These are phyloP conservation scores for Melieria picta DNA, from an alignment of 2,888 invertebrate genomes.

Conservation along the genomic window DNA sequence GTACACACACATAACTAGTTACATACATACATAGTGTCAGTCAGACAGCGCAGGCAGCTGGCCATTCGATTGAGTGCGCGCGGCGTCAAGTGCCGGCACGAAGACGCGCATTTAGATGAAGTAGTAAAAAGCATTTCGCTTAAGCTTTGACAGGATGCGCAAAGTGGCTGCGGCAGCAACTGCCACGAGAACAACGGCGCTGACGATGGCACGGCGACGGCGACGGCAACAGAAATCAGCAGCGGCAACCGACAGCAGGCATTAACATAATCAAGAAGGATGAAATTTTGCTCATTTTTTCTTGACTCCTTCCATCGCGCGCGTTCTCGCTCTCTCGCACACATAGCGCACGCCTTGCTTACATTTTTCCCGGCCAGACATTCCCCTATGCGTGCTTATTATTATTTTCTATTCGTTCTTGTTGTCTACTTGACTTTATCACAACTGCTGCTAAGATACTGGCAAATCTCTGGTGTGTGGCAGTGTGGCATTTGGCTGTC, in stretches of 20 bases:
- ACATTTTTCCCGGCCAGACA: no score
- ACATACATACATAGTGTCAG: background rate
- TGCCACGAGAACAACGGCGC: background rate
- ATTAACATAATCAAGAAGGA: constrained; percentile 57
- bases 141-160: constrained; percentile 4
- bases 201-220: background rate
- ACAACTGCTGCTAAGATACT: no score
- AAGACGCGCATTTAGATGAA: constrained; percentile 25
- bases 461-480: no score
- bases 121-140: constrained; percentile 24
- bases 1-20: background rate
- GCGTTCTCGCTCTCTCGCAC: no score
- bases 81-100: constrained; percentile 28
- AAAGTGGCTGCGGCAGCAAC: background rate
- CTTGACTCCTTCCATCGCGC: constrained; percentile 20
- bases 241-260: constrained; percentile 34
- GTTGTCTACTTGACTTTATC: no score
- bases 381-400: no score
- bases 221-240: constrained; percentile 7
- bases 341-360: no score
- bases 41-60: background rate
- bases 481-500: no score
- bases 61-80: background rate
- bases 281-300: constrained; percentile 42
- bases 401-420: no score